phyloP scores from a whole-genome alignment of 2,888 invertebrate species.

The Eueremaeus valkanovi region DNA sequence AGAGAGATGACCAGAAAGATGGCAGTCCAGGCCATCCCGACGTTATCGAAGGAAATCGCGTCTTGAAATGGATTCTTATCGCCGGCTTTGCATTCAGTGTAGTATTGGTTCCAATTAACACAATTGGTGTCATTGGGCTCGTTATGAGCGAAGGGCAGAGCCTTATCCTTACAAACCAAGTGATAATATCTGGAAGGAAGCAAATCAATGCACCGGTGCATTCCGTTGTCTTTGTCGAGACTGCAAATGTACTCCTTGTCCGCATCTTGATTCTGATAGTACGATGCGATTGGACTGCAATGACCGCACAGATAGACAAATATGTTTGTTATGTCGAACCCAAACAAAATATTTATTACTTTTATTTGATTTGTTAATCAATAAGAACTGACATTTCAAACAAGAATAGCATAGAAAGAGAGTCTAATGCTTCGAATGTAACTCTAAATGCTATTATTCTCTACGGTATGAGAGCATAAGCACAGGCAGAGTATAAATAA shows the following conservation, averaged over 20 bases:
- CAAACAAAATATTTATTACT: neutral
- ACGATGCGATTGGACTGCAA: constrained; percentile 63
- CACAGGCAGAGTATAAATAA: neutral
- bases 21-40: constrained; percentile 99
- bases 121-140: constrained; percentile 64
- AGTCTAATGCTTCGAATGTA: constrained; percentile 2
- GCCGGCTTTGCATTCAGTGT: constrained; percentile 85
- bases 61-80: constrained; percentile 97
- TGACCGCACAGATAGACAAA: no score
- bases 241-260: constrained; percentile 93
- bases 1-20: constrained; percentile 94
- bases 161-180: constrained; percentile 70
- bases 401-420: neutral
- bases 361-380: neutral
- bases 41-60: constrained; percentile 99
- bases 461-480: neutral
- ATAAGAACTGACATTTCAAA: neutral
- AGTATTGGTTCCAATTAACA: constrained; percentile 98
- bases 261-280: constrained; percentile 60
- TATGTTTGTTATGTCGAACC: neutral
- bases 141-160: constrained; percentile 54
- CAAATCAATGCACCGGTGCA: constrained; percentile 82
- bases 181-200: constrained; percentile 71
- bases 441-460: neutral
- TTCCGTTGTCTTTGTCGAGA: constrained; percentile 83